Conservation (phyloP, 2,797 vertebrate species). For the Aulostomus chinensis region DNA sequence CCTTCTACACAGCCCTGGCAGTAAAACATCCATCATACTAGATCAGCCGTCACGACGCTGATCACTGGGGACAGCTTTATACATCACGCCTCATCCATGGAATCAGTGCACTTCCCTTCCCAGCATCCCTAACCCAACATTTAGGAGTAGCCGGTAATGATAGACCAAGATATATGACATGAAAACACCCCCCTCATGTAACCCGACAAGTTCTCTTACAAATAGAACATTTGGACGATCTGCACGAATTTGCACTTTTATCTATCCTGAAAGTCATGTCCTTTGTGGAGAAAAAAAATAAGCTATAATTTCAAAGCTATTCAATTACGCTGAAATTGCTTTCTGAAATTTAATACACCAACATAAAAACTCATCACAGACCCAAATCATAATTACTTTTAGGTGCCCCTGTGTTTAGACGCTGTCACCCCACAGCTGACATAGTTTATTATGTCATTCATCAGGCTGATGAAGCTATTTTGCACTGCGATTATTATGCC, state of each 20-base stretch:
- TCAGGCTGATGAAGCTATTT: conserved; percentile 26
- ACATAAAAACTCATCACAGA: conserved; percentile 35
- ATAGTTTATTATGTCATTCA: conserved; percentile 21
- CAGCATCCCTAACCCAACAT: conserved; percentile 25
- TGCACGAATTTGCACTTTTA: too few relatives aligned
- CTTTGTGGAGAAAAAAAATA: not conserved
- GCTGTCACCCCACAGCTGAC: conserved; percentile 12
- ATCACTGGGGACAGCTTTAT: conserved; percentile 59
- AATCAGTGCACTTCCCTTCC: conserved; percentile 42
- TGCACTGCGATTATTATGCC: not conserved
- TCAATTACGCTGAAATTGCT: conserved; percentile 18
- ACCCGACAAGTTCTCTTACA: too few relatives aligned
- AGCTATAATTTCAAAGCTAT: not conserved
- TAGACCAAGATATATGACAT: too few relatives aligned
- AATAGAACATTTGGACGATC: too few relatives aligned
- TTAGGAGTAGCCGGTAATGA: conserved; percentile 26
- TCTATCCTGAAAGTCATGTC: too few relatives aligned
- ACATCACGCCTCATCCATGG: conserved; percentile 33
- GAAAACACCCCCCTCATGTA: too few relatives aligned
- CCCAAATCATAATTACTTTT: conserved; percentile 28
- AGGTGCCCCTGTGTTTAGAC: conserved; percentile 5
- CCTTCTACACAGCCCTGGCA: conserved; percentile 19
- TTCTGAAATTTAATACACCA: conserved; percentile 17
- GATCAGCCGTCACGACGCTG: conserved; percentile 66
- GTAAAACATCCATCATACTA: conserved; percentile 67